A percentile compares a stretch with the other conserved stretches of the same genome.
Evolutionary conservation across 2,888 invertebrate species (phyloP).

Genomic region (Ormia ochracea): DNA sequence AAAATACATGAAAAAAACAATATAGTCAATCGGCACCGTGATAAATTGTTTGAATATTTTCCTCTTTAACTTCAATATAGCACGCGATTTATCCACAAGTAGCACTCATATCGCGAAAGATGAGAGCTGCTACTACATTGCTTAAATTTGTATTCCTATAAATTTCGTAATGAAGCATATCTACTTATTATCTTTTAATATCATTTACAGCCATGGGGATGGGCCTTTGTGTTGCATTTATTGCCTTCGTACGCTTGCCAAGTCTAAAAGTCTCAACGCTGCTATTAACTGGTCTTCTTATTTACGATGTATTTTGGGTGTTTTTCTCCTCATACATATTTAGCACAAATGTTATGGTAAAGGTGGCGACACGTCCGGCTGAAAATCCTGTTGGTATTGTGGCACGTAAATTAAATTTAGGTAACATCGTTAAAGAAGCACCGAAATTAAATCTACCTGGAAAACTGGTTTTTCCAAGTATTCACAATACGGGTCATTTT

Average conservation of each 20-base stretch:
- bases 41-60: too few species aligned
- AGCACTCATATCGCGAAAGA: too few species aligned
- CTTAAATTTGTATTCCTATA: too few species aligned
- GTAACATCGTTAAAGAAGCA: constrained; percentile 92
- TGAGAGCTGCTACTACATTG: too few species aligned
- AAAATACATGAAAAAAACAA: too few species aligned
- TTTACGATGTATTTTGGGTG: constrained; percentile 99
- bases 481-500: constrained; percentile 97
- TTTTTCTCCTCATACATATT: constrained; percentile 99
- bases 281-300: constrained; percentile 92
- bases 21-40: too few species aligned
- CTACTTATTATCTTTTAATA: too few species aligned
- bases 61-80: too few species aligned
- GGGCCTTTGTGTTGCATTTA: constrained; percentile 98
- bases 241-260: constrained; percentile 95
- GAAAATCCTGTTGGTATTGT: constrained; percentile 96
- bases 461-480: constrained; percentile 97
- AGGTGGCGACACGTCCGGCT: constrained; percentile 90
- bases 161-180: too few species aligned
- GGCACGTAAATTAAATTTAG: constrained; percentile 93
- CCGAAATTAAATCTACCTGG: constrained; percentile 97
- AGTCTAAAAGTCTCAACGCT: constrained; percentile 97
- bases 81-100: too few species aligned
- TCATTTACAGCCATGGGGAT: constrained; percentile 91
- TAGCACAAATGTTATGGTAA: constrained; percentile 99